These are phyloP conservation scores for Ophion ventricosus DNA, from an alignment of 2,888 invertebrate species.

Conservation along the genomic window DNA sequence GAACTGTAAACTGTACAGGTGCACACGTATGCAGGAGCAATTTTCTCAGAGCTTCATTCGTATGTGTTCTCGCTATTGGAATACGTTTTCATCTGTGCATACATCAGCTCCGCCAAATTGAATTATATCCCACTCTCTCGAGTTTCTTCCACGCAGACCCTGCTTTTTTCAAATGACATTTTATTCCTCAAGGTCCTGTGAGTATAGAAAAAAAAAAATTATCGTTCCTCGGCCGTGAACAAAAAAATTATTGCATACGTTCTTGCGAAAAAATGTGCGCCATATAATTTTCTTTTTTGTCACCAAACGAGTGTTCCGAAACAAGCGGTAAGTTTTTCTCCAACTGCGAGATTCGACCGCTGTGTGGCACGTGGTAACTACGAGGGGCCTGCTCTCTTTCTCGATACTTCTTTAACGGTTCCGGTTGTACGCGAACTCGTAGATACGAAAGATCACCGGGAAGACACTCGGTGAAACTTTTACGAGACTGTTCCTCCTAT, in stretches of 20 bases:
- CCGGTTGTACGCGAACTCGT: not conserved
- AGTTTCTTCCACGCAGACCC: not conserved
- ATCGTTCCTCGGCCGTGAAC: not conserved
- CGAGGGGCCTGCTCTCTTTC: too few relatives aligned
- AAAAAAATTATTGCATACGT: too few relatives aligned
- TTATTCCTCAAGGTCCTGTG: not conserved
- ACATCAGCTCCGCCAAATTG: not conserved
- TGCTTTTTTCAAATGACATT: not conserved
- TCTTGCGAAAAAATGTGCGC: too few relatives aligned
- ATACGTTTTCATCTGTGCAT: slow-evolving; percentile 3
- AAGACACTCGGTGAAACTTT: not conserved
- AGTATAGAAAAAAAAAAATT: not conserved
- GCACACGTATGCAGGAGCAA: slow-evolving; percentile 52
- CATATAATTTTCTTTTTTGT: too few relatives aligned
- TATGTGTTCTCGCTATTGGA: slow-evolving; percentile 24
- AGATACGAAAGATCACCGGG: not conserved
- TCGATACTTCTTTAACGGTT: too few relatives aligned
- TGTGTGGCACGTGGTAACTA: too few relatives aligned
- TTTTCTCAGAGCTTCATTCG: slow-evolving; percentile 57
- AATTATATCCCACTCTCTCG: not conserved
- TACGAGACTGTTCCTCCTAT: not conserved
- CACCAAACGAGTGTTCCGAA: too few relatives aligned
- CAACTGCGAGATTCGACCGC: too few relatives aligned
- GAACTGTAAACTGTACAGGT: slow-evolving; percentile 22
- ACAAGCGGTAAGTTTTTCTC: too few relatives aligned